Evolutionary conservation across 2,113 vertebrate species (phyloP).

Genomic region (Engystomops pustulosus): DNA sequence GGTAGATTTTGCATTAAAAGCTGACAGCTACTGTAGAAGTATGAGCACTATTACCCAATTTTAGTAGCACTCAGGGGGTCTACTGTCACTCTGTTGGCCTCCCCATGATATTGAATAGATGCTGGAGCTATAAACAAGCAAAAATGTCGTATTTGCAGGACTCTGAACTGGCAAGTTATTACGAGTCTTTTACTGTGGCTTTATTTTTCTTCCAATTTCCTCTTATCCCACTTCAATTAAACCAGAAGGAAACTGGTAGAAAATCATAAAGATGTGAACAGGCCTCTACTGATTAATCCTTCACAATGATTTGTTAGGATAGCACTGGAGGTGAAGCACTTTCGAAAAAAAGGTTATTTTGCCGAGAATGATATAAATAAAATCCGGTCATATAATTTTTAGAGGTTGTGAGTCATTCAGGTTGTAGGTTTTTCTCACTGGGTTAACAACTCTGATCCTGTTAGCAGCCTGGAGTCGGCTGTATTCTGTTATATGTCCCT

Average conservation of each 20-base stretch:
- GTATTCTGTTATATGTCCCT: neutral
- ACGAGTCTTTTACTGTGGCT: neutral
- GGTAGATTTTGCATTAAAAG: too few species aligned
- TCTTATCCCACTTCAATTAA: neutral
- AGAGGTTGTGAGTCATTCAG: slow-evolving; percentile 20
- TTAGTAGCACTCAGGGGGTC: too few species aligned
- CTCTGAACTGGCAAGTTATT: neutral
- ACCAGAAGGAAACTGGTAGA: neutral
- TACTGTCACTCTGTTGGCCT: neutral
- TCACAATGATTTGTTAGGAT: slow-evolving; percentile 1
- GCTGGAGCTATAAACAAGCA: neutral
- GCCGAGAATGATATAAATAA: slow-evolving; percentile 5
- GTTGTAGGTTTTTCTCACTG: slow-evolving; percentile 10
- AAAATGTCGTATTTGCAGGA: neutral
- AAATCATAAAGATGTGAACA: neutral
- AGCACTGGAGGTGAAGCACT: neutral
- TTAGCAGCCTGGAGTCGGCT: slow-evolving; percentile 3
- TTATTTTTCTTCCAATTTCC: neutral
- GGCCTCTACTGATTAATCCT: neutral
- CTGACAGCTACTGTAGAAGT: too few species aligned
- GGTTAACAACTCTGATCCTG: slow-evolving; percentile 14
- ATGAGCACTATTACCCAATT: too few species aligned
- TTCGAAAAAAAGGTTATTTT: neutral
- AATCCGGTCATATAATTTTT: neutral
- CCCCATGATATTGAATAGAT: neutral